A percentile compares a stretch with the other conserved stretches of the same genome.
phyloP scores from a whole-genome alignment of 2,113 vertebrate species.

The Chiloscyllium plagiosum region DNA sequence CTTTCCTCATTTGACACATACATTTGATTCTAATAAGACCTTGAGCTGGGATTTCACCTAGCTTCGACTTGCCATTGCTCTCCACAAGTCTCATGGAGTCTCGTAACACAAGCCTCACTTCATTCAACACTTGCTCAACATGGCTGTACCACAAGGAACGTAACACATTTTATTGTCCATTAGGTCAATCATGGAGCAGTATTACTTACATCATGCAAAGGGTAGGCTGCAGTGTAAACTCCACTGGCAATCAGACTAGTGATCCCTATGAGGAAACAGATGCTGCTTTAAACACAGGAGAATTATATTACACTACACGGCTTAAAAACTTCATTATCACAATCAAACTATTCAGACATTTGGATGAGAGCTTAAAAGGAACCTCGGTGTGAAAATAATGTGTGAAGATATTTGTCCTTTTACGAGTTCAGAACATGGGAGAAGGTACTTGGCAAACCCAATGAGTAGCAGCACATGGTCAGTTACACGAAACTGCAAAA shows the following conservation, averaged over 20 bases:
- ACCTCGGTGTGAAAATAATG: background rate
- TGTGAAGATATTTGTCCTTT: background rate
- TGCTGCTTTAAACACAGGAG: background rate
- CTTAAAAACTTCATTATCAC: background rate
- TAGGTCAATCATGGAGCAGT: background rate
- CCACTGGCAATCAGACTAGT: slow-evolving; percentile 85
- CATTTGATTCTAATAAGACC: background rate
- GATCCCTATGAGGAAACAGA: slow-evolving; percentile 68
- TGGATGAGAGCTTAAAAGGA: background rate
- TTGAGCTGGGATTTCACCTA: background rate
- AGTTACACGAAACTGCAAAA: background rate
- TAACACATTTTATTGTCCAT: background rate
- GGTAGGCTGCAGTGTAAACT: slow-evolving; percentile 80
- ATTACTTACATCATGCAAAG: slow-evolving; percentile 86
- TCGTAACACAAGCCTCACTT: background rate
- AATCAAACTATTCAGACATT: background rate
- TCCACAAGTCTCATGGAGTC: background rate
- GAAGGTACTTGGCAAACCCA: background rate
- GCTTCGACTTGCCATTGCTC: background rate
- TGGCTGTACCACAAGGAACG: background rate
- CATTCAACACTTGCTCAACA: background rate
- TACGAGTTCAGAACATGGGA: background rate
- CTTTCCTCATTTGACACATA: background rate
- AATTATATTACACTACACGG: background rate
- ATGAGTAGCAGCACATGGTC: no score